These are phyloP conservation scores for Rutilus rutilus DNA, from an alignment of 2,113 vertebrate genomes.

Conservation along the genomic window DNA sequence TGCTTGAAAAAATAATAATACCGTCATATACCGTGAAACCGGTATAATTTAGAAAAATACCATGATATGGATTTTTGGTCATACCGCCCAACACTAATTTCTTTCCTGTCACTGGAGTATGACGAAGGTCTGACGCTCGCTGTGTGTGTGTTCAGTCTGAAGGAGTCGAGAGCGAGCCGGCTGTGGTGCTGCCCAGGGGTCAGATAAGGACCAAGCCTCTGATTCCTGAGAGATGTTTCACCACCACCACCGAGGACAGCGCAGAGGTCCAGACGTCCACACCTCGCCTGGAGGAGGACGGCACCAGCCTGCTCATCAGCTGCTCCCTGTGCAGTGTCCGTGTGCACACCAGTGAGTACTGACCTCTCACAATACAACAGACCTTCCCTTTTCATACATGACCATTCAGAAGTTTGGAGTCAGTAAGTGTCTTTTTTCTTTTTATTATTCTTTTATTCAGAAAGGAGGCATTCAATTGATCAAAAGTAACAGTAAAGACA, in stretches of 20 bases:
- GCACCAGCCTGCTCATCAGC: constrained; percentile 90
- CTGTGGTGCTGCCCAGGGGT: constrained; percentile 58
- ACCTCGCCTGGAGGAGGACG: constrained; percentile 89
- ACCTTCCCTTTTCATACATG: too few species aligned
- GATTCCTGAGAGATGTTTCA: constrained; percentile 97
- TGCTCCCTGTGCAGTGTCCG: constrained; percentile 90
- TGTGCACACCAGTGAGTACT: constrained; percentile 91
- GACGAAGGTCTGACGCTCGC: background rate
- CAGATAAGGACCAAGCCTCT: constrained; percentile 88
- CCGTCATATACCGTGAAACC: too few species aligned
- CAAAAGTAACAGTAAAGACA: too few species aligned
- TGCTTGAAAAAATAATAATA: too few species aligned
- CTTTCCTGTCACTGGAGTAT: background rate
- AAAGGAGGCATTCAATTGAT: too few species aligned
- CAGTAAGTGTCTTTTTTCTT: too few species aligned
- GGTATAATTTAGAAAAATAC: too few species aligned
- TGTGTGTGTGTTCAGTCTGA: constrained; percentile 76
- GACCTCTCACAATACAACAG: too few species aligned
- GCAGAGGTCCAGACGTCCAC: constrained; percentile 82
- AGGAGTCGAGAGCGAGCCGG: constrained; percentile 71
- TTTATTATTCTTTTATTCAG: too few species aligned
- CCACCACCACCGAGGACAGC: constrained; percentile 83
- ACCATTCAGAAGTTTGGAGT: too few species aligned
- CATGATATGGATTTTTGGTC: too few species aligned
- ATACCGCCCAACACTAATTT: background rate